Evolutionary conservation across 1,140 invertebrate genomes (phyloP), one percentile per base, ranked within the genome.

Genomic region (Cotesia vestalis): DNA sequence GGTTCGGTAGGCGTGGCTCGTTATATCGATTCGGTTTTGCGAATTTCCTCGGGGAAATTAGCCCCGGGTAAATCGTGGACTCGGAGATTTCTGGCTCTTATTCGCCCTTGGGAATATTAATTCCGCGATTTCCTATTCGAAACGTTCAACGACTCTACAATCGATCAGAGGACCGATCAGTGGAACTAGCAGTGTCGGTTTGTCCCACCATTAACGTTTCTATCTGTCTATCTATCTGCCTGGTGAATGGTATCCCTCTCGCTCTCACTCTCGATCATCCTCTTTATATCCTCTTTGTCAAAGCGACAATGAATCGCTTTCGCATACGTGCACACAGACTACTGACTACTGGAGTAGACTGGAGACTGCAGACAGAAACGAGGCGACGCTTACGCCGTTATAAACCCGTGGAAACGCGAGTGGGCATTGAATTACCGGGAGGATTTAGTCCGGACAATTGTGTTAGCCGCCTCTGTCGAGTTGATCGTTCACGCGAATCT

Each of bases 21-120:
- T 80, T 78, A 72, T 73, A 73, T 72, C 77, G 74, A 78, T 77
- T 77, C 73, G 62, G 74, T 71, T 46, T 46, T 6, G 75, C 64
- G 73, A 80, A 78, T 80, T 80, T 80, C 79, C 78, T 80, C 74
- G 66, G 76, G 78, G 77, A 80, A 79, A 79, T 79, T 80, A 80
- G 77, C 57, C 40, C 70, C 69, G 73, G 74, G 38, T 60, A 66
- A 72, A 72, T 72, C 72, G 34, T 69, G 67, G 60, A 69, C 52
- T 63, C 60, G n/a, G 66, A 62, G 59, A 73, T 66, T 57, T 61
- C 40, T 62, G 57, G 53, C 12, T 69, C 55, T 73, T 55, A 64
- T 71, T 66, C 35, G 12, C 70, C 63, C 70, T 11, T 40, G 63
- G 62, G 70, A 66, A 66, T 72, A 66, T 72, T 72, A 72, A 72